Evolutionary conservation across 2,797 vertebrate species (phyloP), one percentile per base, ranked within the genome.

Genomic region (Sparus aurata): DNA sequence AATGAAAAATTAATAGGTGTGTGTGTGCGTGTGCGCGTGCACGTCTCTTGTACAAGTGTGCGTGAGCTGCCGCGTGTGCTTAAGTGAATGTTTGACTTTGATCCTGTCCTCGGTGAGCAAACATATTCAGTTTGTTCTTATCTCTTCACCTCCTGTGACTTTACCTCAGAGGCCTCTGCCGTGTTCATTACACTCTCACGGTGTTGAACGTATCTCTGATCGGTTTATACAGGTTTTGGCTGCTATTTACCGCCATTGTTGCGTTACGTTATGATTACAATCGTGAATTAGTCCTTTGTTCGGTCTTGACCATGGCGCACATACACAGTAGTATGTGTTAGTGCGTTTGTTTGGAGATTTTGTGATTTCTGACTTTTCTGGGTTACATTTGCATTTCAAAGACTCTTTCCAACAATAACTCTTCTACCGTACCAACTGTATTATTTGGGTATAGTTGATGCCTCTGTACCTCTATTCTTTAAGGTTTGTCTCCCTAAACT

Each of bases 21-120:
- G 34, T 68, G 38, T 66, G 13, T 73, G 27, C 65, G 38, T n/a
- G 55, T 49, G 49, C 34, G 2, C 34, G 9, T 9, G 34, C 34
- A 38, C 9, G 34, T 38, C 34, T 49, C 65, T 3, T 60, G 57
- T 34, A 18, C 59, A 23, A 47, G 60, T 57, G n/a, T 22, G 18
- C 49, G 60, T 66, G 69, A 34, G 60, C 49, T 53, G 41, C 49
- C 57, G 55, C 76, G 57, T 85, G 58, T 68, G 66, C 34, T 25
- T 49, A 23, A 60, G 82, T 85, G 76, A 85, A 62, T 77, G 77
- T 90, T 91, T 91, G 85, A 91, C 90, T 93, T 87, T 90, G 82
- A 86, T 80, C 85, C 82, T 50, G 85, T 82, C 80, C 86, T 84
- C 60, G 20, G 7, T 77, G 41, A 87, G 68, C 80, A 91, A 92